These are phyloP conservation scores for Thera obeliscata DNA, from an alignment of 2,888 invertebrate species.

Conservation along the genomic window DNA sequence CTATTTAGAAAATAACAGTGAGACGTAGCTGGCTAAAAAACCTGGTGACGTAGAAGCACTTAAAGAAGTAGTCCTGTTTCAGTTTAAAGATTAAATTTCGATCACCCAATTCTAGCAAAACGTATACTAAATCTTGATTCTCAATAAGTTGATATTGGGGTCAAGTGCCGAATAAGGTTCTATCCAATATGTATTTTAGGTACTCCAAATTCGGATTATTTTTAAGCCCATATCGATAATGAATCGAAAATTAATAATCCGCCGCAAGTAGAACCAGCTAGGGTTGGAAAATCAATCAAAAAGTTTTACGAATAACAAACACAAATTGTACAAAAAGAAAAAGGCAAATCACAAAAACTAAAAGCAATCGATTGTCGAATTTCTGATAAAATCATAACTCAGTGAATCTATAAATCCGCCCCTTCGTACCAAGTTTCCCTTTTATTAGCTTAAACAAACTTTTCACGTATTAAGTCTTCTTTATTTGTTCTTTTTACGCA, in stretches of 20 bases:
- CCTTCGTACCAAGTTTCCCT: conserved; percentile 33
- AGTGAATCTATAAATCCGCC: conserved; percentile 26
- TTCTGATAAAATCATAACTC: conserved; percentile 28
- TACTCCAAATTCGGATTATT: background rate
- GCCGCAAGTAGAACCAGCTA: background rate
- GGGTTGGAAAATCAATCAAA: conserved; percentile 5
- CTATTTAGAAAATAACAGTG: background rate
- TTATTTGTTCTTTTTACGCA: conserved; percentile 40
- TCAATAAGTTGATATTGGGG: conserved; percentile 2
- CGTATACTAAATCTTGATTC: background rate
- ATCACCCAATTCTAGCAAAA: background rate
- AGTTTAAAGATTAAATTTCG: background rate
- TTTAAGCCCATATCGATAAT: background rate
- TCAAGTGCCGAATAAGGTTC: background rate
- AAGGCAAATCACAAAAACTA: conserved; percentile 7
- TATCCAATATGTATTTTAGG: conserved; percentile 6
- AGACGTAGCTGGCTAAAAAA: too few relatives aligned
- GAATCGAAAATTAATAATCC: conserved; percentile 5
- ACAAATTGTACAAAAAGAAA: conserved; percentile 4
- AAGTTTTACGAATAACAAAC: conserved; percentile 1
- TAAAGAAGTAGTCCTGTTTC: background rate
- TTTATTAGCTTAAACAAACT: conserved; percentile 39
- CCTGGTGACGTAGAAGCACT: too few relatives aligned
- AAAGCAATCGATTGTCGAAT: conserved; percentile 22
- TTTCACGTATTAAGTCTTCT: conserved; percentile 37